Conservation (phyloP, 2,797 vertebrate species). For the Protosalanx chinensis region DNA sequence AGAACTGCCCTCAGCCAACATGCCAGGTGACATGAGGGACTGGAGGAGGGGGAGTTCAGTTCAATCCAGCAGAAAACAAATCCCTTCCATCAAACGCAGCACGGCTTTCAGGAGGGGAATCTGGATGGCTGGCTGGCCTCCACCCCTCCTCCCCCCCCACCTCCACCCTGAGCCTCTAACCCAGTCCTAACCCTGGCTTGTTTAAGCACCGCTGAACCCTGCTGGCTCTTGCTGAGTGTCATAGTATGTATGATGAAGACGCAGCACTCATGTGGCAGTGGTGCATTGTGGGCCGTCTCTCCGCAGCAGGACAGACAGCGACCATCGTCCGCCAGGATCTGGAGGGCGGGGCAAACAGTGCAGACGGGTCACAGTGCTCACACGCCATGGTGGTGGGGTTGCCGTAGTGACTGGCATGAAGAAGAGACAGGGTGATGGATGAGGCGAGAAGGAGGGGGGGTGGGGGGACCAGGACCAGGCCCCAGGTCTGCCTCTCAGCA, state of each 20-base stretch:
- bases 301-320: constrained; percentile 16
- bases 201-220: constrained; percentile 72
- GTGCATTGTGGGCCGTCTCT: background rate
- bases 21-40: background rate
- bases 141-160: constrained; percentile 53
- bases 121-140: constrained; percentile 36
- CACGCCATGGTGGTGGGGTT: constrained; percentile 27
- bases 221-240: constrained; percentile 56
- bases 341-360: constrained; percentile 5
- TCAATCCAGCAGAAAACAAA: constrained; percentile 69
- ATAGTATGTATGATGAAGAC: no score
- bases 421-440: background rate
- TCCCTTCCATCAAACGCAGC: constrained; percentile 62
- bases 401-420: constrained; percentile 35
- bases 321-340: background rate
- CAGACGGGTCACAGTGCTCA: constrained; percentile 33
- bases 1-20: constrained; percentile 1
- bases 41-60: constrained; percentile 41
- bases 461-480: background rate
- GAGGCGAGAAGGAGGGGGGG: background rate
- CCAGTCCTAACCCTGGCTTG: constrained; percentile 71
- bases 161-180: constrained; percentile 45
- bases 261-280: constrained; percentile 14
- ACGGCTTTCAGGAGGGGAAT: constrained; percentile 61
- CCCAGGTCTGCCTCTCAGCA: no score